phyloP scores from a whole-genome alignment of 2,888 invertebrate genomes.

The Vannuccia rotundouncinata region DNA sequence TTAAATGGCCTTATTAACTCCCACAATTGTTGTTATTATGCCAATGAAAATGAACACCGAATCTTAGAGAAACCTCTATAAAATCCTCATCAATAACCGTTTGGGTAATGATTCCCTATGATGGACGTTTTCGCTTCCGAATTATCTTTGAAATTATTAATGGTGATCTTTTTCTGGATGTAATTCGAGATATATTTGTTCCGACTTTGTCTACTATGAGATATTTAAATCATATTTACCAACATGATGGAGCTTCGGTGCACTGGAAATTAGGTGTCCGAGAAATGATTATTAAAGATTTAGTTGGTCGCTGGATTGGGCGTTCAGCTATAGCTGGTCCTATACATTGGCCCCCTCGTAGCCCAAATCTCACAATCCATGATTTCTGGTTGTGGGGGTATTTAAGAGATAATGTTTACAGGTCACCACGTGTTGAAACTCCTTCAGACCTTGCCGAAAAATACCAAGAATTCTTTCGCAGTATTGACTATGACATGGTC shows the following conservation, averaged over 20 bases:
- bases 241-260: not conserved
- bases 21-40: not conserved
- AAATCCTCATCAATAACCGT: not conserved
- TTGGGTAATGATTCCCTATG: not conserved
- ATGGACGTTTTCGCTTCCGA: not conserved
- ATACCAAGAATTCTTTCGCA: not conserved
- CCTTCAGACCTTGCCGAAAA: constrained; percentile 13
- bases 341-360: not conserved
- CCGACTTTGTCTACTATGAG: constrained; percentile 12
- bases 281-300: not conserved
- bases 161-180: not conserved
- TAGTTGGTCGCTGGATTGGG: constrained; percentile 16
- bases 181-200: constrained; percentile 2
- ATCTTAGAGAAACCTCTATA: not conserved
- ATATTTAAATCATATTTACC: constrained; percentile 11
- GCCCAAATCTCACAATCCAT: not conserved
- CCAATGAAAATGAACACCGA: not conserved
- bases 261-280: constrained; percentile 16
- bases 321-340: not conserved
- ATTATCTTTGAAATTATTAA: constrained; percentile 15
- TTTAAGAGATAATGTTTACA: not conserved
- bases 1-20: not conserved
- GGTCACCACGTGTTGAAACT: constrained; percentile 7
- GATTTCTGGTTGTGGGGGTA: not conserved
- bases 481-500: constrained; percentile 24